A percentile compares a stretch with the other conserved stretches of the same genome.
These are phyloP conservation scores for Cavia porcellus DNA, from an alignment of 2,113 vertebrate species.

Conservation along the genomic window DNA sequence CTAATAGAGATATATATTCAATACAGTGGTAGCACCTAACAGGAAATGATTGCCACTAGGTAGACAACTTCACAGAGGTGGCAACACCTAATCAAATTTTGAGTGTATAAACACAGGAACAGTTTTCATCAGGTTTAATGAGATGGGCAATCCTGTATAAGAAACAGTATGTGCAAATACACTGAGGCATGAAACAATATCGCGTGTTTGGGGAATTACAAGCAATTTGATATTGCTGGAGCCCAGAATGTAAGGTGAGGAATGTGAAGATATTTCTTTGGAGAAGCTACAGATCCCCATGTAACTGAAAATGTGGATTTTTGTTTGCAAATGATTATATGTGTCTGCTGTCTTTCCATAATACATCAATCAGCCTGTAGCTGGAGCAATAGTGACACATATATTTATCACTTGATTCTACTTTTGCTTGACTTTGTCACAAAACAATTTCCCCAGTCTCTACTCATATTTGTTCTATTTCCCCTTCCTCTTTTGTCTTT, in stretches of 20 bases:
- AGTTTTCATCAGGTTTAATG: conserved; percentile 61
- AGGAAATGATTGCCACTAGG: neutral
- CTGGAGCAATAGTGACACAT: conserved; percentile 44
- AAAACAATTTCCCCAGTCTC: neutral
- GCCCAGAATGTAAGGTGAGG: neutral
- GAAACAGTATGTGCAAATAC: conserved; percentile 57
- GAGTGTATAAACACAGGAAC: conserved; percentile 41
- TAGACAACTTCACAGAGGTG: conserved; percentile 18
- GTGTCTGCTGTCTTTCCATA: conserved; percentile 50
- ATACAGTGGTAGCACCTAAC: neutral
- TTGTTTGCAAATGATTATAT: conserved; percentile 62
- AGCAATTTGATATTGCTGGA: conserved; percentile 30
- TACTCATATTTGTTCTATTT: neutral
- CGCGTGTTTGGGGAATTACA: conserved; percentile 37
- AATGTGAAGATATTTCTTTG: neutral
- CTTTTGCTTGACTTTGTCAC: conserved; percentile 67
- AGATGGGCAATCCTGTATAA: conserved; percentile 37
- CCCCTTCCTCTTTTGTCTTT: neutral
- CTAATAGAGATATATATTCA: neutral
- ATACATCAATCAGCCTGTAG: conserved; percentile 57
- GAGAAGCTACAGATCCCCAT: neutral
- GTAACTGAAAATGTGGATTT: conserved; percentile 47
- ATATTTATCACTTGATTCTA: conserved; percentile 58
- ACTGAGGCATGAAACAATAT: conserved; percentile 58
- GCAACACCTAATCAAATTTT: conserved; percentile 35